Base-by-base conservation (phyloP, 2,797 vertebrate species). In the Chaetophractus vellerosus region DNA sequence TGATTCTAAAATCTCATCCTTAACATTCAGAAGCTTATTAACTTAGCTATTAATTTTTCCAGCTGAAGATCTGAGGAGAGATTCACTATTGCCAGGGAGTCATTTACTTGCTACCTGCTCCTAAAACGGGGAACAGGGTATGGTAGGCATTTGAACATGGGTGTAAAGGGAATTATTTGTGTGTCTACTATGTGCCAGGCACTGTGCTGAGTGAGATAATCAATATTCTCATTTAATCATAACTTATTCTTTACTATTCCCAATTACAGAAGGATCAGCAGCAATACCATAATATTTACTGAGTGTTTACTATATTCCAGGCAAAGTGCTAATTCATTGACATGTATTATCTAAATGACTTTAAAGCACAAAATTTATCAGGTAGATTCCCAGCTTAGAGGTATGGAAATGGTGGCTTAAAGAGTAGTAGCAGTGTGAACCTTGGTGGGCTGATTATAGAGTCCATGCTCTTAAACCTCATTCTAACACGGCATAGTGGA, bases 1-100 rank as follows among this genome's bases (percentile, higher is more conserved):
- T 33, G 64, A 93, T 69, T 92, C n/a, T 57, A 95, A 95, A 95
- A 66, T 19, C 8, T 76, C n/a, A 88, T 18, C 38, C 8, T 16
- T 90, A 55, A 76, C 8, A 38, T 80, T 71, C 48, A 72, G 9
- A 74, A 88, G 45, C 38, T 68, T 45, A 64, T 21, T 57, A 71
- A 86, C 18, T 48, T 52, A 33, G 48, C 52, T 78, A 41, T 57
- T 90, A 12, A n/a, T 59, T 64, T 48, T 94, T 69, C 57, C 45
- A 79, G 15, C 19, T 74, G 69, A 16, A 87, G n/a, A 78, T 16
- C 33, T 84, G 21, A 76, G 6, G 50, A 81, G 92, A 82, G 12
- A 76, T 31, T 59, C 55, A 19, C 63, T 72, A 55, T 0, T n/a
- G 9, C 8, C 36, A 64, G 41, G 75, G 80, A 66, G 78, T 68